phyloP scores from a whole-genome alignment of 2,797 vertebrate genomes.

The Squalus acanthias region DNA sequence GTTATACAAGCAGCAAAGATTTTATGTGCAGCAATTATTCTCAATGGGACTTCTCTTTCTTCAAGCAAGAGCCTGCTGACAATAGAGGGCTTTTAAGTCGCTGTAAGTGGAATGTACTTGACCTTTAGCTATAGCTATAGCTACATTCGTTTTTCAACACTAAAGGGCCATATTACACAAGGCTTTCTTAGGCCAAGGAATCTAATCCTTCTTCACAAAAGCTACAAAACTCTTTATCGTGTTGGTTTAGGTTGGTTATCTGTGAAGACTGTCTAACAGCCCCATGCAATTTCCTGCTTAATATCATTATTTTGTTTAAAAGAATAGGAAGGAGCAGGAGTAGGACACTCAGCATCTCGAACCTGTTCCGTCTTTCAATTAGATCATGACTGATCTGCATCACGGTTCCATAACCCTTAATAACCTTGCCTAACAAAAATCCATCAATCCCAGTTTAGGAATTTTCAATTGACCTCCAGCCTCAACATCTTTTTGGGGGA shows the following conservation, averaged over 20 bases:
- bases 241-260: neutral
- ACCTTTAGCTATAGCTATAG: neutral
- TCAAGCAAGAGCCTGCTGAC: neutral
- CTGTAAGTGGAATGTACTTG: conserved; percentile 8
- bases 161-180: neutral
- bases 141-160: neutral
- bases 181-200: neutral
- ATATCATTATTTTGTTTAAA: neutral
- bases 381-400: neutral
- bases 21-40: neutral
- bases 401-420: neutral
- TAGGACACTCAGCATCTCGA: neutral
- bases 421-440: neutral
- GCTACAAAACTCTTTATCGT: neutral
- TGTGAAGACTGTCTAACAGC: neutral
- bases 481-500: neutral
- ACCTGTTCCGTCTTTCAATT: neutral
- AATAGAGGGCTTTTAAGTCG: neutral
- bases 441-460: neutral
- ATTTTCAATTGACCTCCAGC: neutral
- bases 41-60: neutral
- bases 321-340: neutral
- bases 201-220: neutral
- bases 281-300: neutral
- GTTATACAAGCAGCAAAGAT: neutral